These are phyloP conservation scores for Arge pagana DNA, from an alignment of 2,888 invertebrate species.

Conservation along the genomic window DNA sequence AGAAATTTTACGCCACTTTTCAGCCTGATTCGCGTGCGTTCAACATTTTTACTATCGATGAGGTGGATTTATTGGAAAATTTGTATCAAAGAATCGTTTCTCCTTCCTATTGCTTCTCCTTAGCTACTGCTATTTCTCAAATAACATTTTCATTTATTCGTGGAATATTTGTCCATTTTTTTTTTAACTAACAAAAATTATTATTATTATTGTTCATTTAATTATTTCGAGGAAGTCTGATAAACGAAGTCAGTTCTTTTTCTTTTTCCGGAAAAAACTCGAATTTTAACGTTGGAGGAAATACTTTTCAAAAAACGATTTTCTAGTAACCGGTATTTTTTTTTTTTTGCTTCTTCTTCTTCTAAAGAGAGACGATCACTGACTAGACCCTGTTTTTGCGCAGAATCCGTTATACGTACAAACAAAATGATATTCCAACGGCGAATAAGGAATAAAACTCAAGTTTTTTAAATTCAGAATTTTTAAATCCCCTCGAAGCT, in stretches of 20 bases:
- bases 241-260: conserved; percentile 23
- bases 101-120: too few species aligned
- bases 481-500: conserved; percentile 30
- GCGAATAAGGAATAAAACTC: conserved; percentile 6
- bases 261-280: conserved; percentile 15
- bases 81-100: too few species aligned
- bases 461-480: conserved; percentile 14
- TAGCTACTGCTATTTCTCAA: too few species aligned
- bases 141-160: too few species aligned
- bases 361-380: conserved; percentile 23
- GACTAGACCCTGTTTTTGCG: conserved; percentile 47
- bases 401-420: conserved; percentile 38
- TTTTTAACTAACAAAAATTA: too few species aligned
- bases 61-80: too few species aligned
- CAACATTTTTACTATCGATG: too few species aligned
- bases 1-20: not conserved
- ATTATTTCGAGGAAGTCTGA: conserved; percentile 7
- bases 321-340: conserved; percentile 16
- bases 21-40: too few species aligned
- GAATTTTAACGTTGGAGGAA: not conserved
- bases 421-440: not conserved
- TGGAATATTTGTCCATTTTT: too few species aligned
- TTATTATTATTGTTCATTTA: conserved; percentile 15
- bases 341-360: conserved; percentile 11
- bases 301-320: too few species aligned